Base-by-base conservation (phyloP, 2,797 vertebrate genomes). In the Sciurus vulgaris region DNA sequence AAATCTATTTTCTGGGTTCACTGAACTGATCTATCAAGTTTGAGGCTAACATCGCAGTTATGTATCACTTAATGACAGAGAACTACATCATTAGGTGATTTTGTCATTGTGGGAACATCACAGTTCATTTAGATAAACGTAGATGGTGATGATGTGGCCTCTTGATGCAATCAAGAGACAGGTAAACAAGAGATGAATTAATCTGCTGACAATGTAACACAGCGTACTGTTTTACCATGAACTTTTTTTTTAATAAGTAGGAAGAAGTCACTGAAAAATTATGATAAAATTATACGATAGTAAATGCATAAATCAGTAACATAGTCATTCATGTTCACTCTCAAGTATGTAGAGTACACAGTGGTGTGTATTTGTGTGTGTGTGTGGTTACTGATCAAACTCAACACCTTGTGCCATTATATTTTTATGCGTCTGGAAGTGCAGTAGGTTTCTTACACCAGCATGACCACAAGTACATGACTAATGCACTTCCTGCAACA, bases 1-100 rank as follows among this genome's bases (percentile, higher is more conserved):
- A 38, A 44, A 70, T 44, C 17, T 87, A 81, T 81, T 93, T 93
- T 7, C 26, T 93, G 33, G 35, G 74, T 93, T 95, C 44, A 81
- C n/a, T 85, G 85, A 94, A 92, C 49, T 86, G 89, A 84, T 56
- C 41, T 93, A 47, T 72, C 65, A 85, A 85, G 11, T 85, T 14
- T 38, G 18, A 93, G 28, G 33, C 22, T 96, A 65, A 51, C 12
- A 92, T 41, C 89, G 41, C 18, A 70, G 35, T 49, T 61, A n/a
- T 14, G 13, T 7, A 59, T 61, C 41, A 59, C 30, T 61, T 84
- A 59, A 67, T 28, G 61, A 33, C 4, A 67, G 33, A 83, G 28
- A 69, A 18, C 5, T 28, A 30, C 61, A 38, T 51, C 6, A 49
- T 91, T 63, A 63, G 3, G 26, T 38, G 12, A 26, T 33, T 61